phyloP scores from a whole-genome alignment of 2,888 invertebrate genomes.

The Chloroclysta siterata region DNA sequence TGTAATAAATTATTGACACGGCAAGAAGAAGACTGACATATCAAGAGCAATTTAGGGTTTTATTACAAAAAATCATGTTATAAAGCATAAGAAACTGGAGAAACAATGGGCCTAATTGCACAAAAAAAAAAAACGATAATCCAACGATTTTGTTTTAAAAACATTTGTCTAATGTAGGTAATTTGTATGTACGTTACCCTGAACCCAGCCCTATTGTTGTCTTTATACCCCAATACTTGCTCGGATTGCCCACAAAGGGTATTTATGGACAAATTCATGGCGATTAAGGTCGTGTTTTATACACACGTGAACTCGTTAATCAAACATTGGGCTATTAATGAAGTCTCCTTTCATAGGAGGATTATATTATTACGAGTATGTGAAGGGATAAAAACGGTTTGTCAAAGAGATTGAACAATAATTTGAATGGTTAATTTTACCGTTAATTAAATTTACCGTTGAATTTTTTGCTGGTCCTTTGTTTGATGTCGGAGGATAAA shows the following conservation, averaged over 20 bases:
- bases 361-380: slow-evolving; percentile 6
- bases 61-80: no score
- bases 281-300: slow-evolving; percentile 6
- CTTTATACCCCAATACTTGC: slow-evolving; percentile 9
- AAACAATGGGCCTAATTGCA: not conserved
- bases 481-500: no score
- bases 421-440: no score
- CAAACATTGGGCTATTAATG: slow-evolving; percentile 13
- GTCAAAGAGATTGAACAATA: slow-evolving; percentile 1
- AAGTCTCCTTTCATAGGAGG: slow-evolving; percentile 8
- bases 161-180: not conserved
- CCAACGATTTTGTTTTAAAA: not conserved
- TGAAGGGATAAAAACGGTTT: slow-evolving; percentile 1
- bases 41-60: no score
- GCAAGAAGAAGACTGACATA: not conserved
- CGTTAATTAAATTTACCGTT: no score
- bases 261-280: slow-evolving; percentile 4
- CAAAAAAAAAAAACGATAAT: not conserved
- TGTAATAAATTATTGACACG: no score
- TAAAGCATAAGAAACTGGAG: no score
- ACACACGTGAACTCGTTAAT: slow-evolving; percentile 9
- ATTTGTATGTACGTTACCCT: not conserved
- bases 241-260: slow-evolving; percentile 2
- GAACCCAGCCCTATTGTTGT: not conserved
- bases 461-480: no score